These are phyloP conservation scores for Berghia stephanieae DNA, from an alignment of 1,140 invertebrate species.

Conservation along the genomic window DNA sequence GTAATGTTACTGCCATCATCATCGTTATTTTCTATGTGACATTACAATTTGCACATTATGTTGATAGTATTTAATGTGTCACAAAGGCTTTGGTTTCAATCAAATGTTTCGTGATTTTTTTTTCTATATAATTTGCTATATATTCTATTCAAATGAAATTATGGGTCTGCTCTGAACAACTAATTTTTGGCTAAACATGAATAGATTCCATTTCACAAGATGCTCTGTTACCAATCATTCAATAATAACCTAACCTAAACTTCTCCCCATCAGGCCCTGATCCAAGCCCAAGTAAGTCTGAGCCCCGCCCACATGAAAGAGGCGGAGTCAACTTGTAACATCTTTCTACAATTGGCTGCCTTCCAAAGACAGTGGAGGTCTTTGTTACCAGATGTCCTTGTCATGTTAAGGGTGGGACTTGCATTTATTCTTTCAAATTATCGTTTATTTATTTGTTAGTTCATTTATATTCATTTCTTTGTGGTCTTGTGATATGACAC, in stretches of 20 bases:
- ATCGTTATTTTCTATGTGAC: too few relatives aligned
- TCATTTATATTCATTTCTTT: too few relatives aligned
- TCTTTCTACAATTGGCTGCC: slow-evolving; percentile 57
- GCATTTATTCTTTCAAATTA: too few relatives aligned
- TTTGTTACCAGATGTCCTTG: slow-evolving; percentile 55
- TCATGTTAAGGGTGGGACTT: slow-evolving; percentile 55
- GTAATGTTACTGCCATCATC: too few relatives aligned
- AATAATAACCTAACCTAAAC: too few relatives aligned
- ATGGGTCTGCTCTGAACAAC: neutral
- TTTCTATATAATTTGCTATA: neutral
- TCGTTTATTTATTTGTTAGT: slow-evolving; percentile 13
- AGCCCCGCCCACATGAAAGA: slow-evolving; percentile 49
- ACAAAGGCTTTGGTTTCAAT: neutral
- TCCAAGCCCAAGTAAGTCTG: slow-evolving; percentile 45
- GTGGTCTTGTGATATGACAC: too few relatives aligned
- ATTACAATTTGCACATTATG: too few relatives aligned
- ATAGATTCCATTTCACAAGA: neutral
- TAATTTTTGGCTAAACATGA: neutral
- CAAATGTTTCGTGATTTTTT: neutral
- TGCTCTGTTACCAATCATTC: too few relatives aligned
- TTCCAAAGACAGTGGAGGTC: slow-evolving; percentile 62
- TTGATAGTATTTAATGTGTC: too few relatives aligned
- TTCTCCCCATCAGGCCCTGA: slow-evolving; percentile 54
- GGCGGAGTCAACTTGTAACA: slow-evolving; percentile 57
- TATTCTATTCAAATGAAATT: neutral